These are phyloP conservation scores for Dicyrtomina minuta DNA, from an alignment of 2,888 invertebrate genomes.

Conservation along the genomic window DNA sequence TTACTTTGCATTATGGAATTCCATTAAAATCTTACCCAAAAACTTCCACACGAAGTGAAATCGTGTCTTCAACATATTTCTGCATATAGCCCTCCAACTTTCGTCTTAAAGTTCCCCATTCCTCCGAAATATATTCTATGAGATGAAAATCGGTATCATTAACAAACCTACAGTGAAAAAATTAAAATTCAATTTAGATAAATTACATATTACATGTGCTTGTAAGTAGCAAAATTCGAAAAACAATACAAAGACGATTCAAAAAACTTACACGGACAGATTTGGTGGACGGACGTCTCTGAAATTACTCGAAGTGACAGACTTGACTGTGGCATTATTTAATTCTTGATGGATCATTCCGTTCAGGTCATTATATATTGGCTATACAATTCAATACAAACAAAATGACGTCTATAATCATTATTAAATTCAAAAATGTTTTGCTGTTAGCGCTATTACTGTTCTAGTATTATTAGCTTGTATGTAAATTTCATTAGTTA, in stretches of 20 bases:
- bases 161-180: background rate
- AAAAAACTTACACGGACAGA: background rate
- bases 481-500: background rate
- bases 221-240: too few species aligned
- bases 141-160: slow-evolving; percentile 1
- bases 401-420: too few species aligned
- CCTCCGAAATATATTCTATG: background rate
- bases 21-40: slow-evolving; percentile 6
- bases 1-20: too few species aligned
- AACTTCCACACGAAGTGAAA: background rate
- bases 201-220: too few species aligned
- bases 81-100: background rate
- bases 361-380: background rate
- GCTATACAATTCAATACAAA: too few species aligned
- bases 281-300: background rate
- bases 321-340: too few species aligned
- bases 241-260: too few species aligned
- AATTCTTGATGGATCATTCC: background rate
- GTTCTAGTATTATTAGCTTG: too few species aligned
- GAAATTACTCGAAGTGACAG: background rate
- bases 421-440: too few species aligned
- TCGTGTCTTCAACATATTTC: slow-evolving; percentile 1
- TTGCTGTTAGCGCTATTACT: too few species aligned
- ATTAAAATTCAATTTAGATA: too few species aligned
- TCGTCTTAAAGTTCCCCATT: background rate